Conservation (phyloP, 1,140 invertebrate genomes). For the Radopholus similis region DNA sequence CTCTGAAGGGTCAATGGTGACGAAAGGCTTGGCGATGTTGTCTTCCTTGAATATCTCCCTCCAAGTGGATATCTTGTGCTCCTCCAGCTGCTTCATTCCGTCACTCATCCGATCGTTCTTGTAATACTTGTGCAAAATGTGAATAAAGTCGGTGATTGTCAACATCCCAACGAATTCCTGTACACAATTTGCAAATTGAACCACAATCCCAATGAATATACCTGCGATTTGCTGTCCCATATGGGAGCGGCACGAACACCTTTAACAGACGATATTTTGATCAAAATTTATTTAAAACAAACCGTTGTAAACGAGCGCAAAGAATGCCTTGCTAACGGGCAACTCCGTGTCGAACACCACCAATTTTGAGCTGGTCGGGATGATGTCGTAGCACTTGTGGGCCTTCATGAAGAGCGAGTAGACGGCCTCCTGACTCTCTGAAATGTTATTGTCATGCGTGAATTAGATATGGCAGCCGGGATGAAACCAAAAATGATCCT, state of each 20-base stretch:
- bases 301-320: conserved; percentile 94
- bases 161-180: conserved; percentile 88
- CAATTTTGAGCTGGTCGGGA: conserved; percentile 95
- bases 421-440: conserved; percentile 58
- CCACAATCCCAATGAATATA: too few relatives aligned
- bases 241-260: conserved; percentile 92
- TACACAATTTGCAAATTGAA: not conserved
- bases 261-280: too few relatives aligned
- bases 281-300: conserved; percentile 76
- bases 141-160: conserved; percentile 99
- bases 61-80: conserved; percentile 94
- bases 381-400: conserved; percentile 97
- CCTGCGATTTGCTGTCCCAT: conserved; percentile 82
- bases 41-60: conserved; percentile 64
- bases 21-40: conserved; percentile 45
- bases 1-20: conserved; percentile 54
- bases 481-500: conserved; percentile 56
- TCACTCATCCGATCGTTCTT: conserved; percentile 45
- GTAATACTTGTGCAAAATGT: conserved; percentile 69
- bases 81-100: conserved; percentile 74
- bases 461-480: too few relatives aligned
- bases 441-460: conserved; percentile 25
- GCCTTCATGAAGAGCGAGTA: conserved; percentile 82
- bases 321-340: conserved; percentile 94
- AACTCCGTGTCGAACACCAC: conserved; percentile 99